Conservation (phyloP, 2,113 vertebrate species). For the Osmerus mordax region DNA sequence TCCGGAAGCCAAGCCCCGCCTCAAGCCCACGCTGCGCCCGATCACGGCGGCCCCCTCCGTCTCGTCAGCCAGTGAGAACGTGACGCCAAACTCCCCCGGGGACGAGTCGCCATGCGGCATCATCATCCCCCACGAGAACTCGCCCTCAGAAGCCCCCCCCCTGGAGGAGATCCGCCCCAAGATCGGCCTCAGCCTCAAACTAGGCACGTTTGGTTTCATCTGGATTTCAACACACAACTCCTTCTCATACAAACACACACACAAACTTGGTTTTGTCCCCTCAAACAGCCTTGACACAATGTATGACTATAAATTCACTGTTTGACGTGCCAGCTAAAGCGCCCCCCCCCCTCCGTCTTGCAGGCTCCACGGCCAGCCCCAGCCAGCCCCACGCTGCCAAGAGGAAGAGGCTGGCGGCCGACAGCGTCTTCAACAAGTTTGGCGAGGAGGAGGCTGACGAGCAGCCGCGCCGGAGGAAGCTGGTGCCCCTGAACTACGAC, state of each 20-base stretch:
- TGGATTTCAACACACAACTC: background rate
- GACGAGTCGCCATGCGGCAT: constrained; percentile 97
- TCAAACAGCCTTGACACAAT: no score
- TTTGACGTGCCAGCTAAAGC: no score
- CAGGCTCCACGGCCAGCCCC: constrained; percentile 91
- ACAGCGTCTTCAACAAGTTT: constrained; percentile 97
- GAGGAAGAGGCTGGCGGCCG: constrained; percentile 93
- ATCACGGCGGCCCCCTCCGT: constrained; percentile 93
- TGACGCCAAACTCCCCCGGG: constrained; percentile 89
- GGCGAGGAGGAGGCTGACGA: constrained; percentile 96
- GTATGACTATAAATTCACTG: no score
- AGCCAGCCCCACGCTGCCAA: constrained; percentile 88
- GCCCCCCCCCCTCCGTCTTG: background rate
- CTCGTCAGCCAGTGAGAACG: constrained; percentile 92
- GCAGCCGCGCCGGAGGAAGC: constrained; percentile 91
- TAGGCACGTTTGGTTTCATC: constrained; percentile 39
- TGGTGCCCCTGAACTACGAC: constrained; percentile 95
- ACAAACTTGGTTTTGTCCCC: background rate
- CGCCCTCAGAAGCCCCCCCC: constrained; percentile 88
- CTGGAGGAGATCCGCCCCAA: constrained; percentile 92
- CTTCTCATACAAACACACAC: background rate
- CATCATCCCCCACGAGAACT: constrained; percentile 98
- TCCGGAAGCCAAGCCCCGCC: constrained; percentile 83
- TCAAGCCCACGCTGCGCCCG: constrained; percentile 93
- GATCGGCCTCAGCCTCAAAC: constrained; percentile 95